Percentiles rank a stretch among this genome's conserved stretches.
phyloP scores from a whole-genome alignment of 1,140 invertebrate genomes.

The Brachionus sp. region DNA sequence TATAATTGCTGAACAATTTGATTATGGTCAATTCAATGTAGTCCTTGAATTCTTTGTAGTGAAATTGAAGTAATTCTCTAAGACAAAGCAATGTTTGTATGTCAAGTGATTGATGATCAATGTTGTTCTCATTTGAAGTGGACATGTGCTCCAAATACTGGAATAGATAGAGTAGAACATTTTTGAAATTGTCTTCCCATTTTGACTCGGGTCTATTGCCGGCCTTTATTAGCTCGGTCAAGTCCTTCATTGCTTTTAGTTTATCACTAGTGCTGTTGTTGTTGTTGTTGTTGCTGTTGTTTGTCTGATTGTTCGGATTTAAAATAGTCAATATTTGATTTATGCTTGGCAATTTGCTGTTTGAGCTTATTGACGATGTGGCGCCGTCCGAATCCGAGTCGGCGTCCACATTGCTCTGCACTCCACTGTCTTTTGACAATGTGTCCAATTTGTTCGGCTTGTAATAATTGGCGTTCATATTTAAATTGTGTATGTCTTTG shows the following conservation, averaged over 20 bases:
- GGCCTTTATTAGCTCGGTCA: conserved; percentile 33
- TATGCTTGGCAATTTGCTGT: conserved; percentile 48
- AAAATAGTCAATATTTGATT: neutral
- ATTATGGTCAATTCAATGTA: conserved; percentile 83
- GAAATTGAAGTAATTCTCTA: conserved; percentile 74
- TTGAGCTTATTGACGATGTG: conserved; percentile 63
- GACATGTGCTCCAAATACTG: conserved; percentile 68
- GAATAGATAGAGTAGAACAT: conserved; percentile 69
- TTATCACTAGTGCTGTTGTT: conserved; percentile 30
- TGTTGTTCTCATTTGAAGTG: neutral
- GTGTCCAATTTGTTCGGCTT: conserved; percentile 66
- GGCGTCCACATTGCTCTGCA: conserved; percentile 63
- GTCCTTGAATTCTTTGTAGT: conserved; percentile 72
- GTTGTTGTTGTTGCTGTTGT: neutral
- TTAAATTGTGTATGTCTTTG: conserved; percentile 85
- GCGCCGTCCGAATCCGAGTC: conserved; percentile 56
- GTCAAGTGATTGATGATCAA: neutral
- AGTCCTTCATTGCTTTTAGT: conserved; percentile 24
- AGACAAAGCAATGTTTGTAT: conserved; percentile 71
- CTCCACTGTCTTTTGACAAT: conserved; percentile 81
- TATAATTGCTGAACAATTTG: conserved; percentile 78
- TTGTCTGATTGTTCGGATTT: conserved; percentile 52
- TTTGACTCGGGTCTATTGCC: conserved; percentile 32
- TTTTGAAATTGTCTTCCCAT: conserved; percentile 60
- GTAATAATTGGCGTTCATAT: conserved; percentile 65